Evolutionary conservation across 2,797 vertebrate genomes (phyloP).

Genomic region (Falco biarmicus): DNA sequence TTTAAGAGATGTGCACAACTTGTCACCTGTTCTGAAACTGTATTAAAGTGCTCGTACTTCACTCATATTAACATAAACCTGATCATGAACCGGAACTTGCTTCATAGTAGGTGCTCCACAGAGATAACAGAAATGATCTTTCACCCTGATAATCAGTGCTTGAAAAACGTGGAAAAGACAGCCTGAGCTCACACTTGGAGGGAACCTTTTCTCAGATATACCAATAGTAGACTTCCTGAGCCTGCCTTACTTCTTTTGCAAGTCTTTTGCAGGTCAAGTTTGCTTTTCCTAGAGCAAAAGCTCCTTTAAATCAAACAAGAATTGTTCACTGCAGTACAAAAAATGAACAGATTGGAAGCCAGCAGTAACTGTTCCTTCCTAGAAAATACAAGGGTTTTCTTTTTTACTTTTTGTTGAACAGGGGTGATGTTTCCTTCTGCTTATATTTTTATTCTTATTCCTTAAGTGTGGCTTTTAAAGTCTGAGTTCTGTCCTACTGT

Average conservation of each 20-base stretch:
- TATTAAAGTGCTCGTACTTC: background rate
- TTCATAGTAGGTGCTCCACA: background rate
- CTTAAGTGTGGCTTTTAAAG: background rate
- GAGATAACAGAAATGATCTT: constrained; percentile 29
- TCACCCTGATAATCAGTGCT: constrained; percentile 10
- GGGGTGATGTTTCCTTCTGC: background rate
- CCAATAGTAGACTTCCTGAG: background rate
- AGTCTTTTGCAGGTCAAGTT: constrained; percentile 28
- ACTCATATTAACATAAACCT: background rate
- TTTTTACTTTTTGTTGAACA: background rate
- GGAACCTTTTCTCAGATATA: background rate
- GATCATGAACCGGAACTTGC: background rate
- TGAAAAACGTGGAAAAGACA: constrained; percentile 21
- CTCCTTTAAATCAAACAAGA: constrained; percentile 13
- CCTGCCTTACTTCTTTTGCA: background rate
- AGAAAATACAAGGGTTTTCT: background rate
- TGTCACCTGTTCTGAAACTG: background rate
- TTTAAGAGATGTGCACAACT: background rate
- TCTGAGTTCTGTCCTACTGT: background rate
- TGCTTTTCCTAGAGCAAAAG: background rate
- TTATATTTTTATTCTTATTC: background rate
- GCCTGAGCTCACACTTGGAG: background rate
- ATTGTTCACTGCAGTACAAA: background rate
- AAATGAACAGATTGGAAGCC: background rate
- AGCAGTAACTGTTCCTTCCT: background rate